A percentile compares a stretch with the other conserved stretches of the same genome.
phyloP scores from a whole-genome alignment of 30 jellyfish, hydroid and myxozoan genomes.

The Rhopilema esculentum region DNA sequence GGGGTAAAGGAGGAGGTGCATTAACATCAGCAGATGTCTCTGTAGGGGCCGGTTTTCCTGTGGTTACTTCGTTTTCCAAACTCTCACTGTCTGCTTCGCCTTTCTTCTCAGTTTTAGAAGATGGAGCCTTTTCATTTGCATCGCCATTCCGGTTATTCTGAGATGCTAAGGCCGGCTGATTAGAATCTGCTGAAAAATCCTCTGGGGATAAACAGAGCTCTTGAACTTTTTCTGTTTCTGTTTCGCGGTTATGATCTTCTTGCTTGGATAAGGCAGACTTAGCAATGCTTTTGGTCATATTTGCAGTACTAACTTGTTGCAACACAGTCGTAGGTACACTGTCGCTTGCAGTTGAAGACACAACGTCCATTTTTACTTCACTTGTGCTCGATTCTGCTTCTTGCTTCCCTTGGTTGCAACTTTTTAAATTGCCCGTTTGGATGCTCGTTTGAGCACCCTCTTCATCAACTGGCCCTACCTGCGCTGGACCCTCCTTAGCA shows the following conservation, averaged over 20 bases:
- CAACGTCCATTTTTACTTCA: background rate
- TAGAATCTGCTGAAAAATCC: background rate
- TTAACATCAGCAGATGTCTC: background rate
- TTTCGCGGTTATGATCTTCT: background rate
- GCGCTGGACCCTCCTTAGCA: background rate
- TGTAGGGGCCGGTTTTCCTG: too few relatives aligned
- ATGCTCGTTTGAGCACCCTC: background rate
- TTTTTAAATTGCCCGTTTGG: background rate
- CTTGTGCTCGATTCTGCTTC: background rate
- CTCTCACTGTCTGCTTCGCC: background rate
- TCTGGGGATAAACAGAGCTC: background rate
- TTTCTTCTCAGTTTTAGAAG: background rate
- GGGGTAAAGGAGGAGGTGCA: background rate
- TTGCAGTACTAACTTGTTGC: background rate
- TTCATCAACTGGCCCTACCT: background rate
- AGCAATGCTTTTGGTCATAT: background rate
- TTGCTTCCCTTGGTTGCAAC: background rate
- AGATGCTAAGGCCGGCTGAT: background rate
- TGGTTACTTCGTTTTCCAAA: background rate
- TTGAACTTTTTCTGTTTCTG: background rate
- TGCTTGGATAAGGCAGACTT: background rate
- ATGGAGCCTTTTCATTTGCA: background rate
- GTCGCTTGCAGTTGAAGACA: background rate
- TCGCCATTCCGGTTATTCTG: background rate
- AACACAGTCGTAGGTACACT: background rate